Evolutionary conservation across 2,113 vertebrate genomes (phyloP), one percentile per base, ranked within the genome.

Genomic region (Gorsachius goisagi): DNA sequence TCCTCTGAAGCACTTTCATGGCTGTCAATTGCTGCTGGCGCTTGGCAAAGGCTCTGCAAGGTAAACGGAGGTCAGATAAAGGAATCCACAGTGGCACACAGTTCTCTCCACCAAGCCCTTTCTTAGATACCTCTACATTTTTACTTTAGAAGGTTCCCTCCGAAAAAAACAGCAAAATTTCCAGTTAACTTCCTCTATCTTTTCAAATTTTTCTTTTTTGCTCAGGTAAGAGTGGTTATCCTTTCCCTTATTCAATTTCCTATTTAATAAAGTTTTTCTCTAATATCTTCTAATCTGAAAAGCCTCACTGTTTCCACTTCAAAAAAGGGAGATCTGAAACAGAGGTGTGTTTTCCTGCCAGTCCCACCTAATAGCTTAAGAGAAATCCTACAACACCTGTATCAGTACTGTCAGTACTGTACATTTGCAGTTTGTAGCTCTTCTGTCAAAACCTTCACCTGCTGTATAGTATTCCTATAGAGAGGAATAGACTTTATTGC

Each of bases 1-100:
- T 99, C 87, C 99, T 98, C 98, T 99, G 99, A 85, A 99, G 99
- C 81, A 99, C 99, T 85, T 99, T 99, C 99, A 99, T 99, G 32
- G 99, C 99, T 1, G 99, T 99, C 90, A 99, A 95, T 92, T 99
- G 99, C 98, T 99, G 99, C 95, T 99, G 99, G 59, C 99, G 98
- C 98, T 98, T 99, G 58, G 99, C 98, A 94, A 99, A 99, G 13
- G 99, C 99, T 96, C 99, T 99, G 96, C 47, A 77, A 89, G 8
- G 13, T 10, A 93, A 93, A 32, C 5, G 47, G 21, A 52, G 15
- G 6, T 90, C 44, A 96, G 95, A 69, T 13, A 79, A 92, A 82
- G 37, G 28, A 95, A 95, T 4, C 23, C 52, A 35, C 62, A 59
- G 23, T 2, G 2, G 11, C 33, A 76, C 9, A 17, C 44, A 78